Conservation (phyloP, 2,888 invertebrate genomes). For the Pyralis farinalis region DNA sequence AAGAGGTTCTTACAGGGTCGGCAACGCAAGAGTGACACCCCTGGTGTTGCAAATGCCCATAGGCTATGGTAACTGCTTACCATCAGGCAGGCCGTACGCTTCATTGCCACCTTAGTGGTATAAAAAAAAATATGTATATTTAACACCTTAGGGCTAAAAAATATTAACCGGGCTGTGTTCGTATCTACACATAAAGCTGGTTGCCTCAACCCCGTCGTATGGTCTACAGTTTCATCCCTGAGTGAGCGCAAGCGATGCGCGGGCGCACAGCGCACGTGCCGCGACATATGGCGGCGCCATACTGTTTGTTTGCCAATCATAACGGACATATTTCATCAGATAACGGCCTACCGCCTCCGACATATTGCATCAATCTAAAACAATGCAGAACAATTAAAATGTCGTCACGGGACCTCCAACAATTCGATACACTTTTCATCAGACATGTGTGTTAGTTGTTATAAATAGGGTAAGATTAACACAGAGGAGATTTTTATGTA, state of each 20-base stretch:
- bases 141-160: no score
- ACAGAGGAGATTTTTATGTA: no score
- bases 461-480: constrained; percentile 11
- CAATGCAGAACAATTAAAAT: constrained; percentile 70
- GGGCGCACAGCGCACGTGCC: constrained; percentile 76
- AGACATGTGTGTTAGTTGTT: constrained; percentile 23
- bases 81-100: no score
- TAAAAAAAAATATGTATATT: not conserved
- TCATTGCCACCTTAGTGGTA: no score
- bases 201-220: constrained; percentile 11
- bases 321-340: constrained; percentile 81
- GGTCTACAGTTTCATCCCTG: constrained; percentile 69
- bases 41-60: no score
- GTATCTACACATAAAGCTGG: no score
- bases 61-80: no score
- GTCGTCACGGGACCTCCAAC: constrained; percentile 46
- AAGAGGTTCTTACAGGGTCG: no score
- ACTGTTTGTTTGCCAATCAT: constrained; percentile 81
- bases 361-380: constrained; percentile 73
- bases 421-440: constrained; percentile 58
- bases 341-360: constrained; percentile 70
- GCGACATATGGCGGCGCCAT: constrained; percentile 78
- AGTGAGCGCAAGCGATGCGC: constrained; percentile 71
- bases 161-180: no score
- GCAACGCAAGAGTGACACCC: no score